Percentiles rank a stretch among this genome's conserved stretches.
Conservation (phyloP, 2,797 vertebrate genomes). For the Scolopax rusticola region DNA sequence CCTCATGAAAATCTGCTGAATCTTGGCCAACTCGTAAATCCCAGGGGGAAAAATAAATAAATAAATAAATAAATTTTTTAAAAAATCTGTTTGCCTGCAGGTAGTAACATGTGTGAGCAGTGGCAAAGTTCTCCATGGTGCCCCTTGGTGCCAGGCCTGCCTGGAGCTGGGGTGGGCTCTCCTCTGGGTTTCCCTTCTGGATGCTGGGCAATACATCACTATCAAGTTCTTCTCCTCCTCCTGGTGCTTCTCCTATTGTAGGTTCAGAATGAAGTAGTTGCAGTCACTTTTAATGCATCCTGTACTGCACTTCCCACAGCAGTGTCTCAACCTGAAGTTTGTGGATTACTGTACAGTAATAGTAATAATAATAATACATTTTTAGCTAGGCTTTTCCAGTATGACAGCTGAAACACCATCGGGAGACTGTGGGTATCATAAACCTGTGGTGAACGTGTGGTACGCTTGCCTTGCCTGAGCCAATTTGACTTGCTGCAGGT, state of each 20-base stretch:
- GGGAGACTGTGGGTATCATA: background rate
- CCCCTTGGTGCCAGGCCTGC: background rate
- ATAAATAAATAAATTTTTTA: too few species aligned
- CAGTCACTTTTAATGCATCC: background rate
- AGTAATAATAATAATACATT: background rate
- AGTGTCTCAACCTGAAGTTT: background rate
- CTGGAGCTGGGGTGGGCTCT: background rate
- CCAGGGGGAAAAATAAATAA: too few species aligned
- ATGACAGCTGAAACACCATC: background rate
- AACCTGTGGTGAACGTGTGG: accelerated
- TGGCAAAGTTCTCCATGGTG: background rate
- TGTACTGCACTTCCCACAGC: background rate
- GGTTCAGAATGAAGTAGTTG: background rate
- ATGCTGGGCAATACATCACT: background rate
- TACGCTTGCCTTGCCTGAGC: background rate
- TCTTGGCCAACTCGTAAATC: background rate
- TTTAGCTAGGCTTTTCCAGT: background rate
- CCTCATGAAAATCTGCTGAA: constrained; percentile 52
- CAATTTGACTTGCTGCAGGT: background rate
- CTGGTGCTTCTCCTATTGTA: background rate
- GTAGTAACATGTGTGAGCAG: background rate
- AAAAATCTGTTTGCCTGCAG: background rate
- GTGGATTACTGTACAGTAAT: background rate
- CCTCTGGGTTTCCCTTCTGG: background rate
- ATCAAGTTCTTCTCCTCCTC: background rate